Percentiles rank a stretch among this genome's conserved stretches.
Conservation (phyloP, 1,140 invertebrate genomes). For the Drosophila serrata region DNA sequence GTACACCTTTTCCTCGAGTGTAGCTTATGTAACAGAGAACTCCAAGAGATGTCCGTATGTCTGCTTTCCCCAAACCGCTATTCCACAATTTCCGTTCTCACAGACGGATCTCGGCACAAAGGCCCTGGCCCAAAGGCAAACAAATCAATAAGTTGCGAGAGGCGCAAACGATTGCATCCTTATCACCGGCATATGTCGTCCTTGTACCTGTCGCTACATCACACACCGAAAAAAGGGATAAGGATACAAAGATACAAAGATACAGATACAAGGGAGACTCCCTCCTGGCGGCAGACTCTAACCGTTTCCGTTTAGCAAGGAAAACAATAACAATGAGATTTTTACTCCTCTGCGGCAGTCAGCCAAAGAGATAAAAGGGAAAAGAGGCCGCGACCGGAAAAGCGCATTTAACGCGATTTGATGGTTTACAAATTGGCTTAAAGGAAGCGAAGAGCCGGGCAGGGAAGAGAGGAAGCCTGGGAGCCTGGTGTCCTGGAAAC, state of each 20-base stretch:
- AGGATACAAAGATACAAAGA: conserved; percentile 13
- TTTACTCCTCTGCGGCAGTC: conserved; percentile 40
- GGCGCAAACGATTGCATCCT: conserved; percentile 60
- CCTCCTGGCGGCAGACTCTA: conserved; percentile 53
- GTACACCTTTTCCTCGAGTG: neutral
- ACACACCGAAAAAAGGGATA: conserved; percentile 49
- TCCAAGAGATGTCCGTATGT: conserved; percentile 10
- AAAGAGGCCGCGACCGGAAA: conserved; percentile 71
- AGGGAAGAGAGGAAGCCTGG: conserved; percentile 11
- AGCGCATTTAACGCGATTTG: conserved; percentile 84
- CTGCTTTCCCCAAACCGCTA: conserved; percentile 16
- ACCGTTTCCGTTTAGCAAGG: conserved; percentile 77
- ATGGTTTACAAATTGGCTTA: conserved; percentile 84
- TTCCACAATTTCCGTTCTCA: conserved; percentile 76
- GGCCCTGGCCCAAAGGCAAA: conserved; percentile 70
- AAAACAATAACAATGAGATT: conserved; percentile 80
- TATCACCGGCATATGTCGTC: conserved; percentile 59
- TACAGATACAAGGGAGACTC: conserved; percentile 12
- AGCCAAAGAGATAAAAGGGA: conserved; percentile 32
- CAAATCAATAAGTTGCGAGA: conserved; percentile 71
- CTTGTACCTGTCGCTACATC: conserved; percentile 60
- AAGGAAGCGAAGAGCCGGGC: conserved; percentile 62
- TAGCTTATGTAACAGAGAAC: conserved; percentile 11
- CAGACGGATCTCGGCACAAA: conserved; percentile 45
- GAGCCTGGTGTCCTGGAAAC: conserved; percentile 15